Base-by-base conservation (phyloP, 2,888 invertebrate species). In the Agrotis puta region DNA sequence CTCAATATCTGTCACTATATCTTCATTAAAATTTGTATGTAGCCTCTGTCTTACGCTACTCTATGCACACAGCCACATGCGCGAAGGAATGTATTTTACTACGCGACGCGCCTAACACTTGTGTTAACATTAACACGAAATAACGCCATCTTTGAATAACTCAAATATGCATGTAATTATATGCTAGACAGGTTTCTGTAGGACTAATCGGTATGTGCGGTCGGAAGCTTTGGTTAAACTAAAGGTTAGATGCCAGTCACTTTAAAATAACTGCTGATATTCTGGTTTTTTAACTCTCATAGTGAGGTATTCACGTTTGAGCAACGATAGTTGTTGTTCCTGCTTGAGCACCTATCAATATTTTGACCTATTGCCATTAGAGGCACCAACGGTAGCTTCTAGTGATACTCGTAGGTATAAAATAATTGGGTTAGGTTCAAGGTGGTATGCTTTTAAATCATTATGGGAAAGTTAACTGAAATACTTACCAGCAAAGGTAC, bases 71-170 rank as follows among this genome's bases (percentile, higher is more conserved):
- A 64, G 59, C 79, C 84, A 79, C 53, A 83, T 85, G 87, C 56
- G 76, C 75, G 53, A 45, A 82, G 85, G 85, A 85, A 85, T 85
- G 85, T 70, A 83, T 84, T 83, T 75, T 79, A 84, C 75, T 80
- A 68, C 70, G 70, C 63, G 69, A 62, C 56, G 43, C 58, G 85
- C 62, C 77, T 84, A 83, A 86, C 88, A 89, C 88, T 84, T 87
- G 90, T 88, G 88, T 88, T 88, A 86, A 75, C 74, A 77, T 76
- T 74, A 74, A 83, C 77, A 77, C 48, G 51, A 72, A 83, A 79
- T 81, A 80, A 73, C 68, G 61, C 67, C 74, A 70, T 84, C 69
- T 82, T 84, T 81, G 72, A 70, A 78, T 65, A 74, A 74, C 20
- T 69, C 68, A 77, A 65, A 70, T 62, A 73, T 59, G 67, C 67